phyloP scores from a whole-genome alignment of 92 coral and sea anemone species.

The Pocillopora grandis region DNA sequence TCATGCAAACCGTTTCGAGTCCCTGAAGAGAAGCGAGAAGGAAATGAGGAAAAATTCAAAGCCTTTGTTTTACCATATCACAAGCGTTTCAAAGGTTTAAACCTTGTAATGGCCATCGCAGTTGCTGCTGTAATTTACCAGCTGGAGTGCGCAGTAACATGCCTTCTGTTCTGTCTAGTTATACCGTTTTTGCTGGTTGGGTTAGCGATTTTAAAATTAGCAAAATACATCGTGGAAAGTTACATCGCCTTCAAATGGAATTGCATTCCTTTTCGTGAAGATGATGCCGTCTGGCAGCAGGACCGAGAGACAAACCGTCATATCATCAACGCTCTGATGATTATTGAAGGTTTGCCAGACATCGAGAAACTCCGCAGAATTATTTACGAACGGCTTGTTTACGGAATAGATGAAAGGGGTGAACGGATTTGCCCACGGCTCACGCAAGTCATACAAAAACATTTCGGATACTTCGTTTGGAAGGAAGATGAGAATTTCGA shows the following conservation, averaged over 20 bases:
- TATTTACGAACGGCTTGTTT: slow-evolving; percentile 79
- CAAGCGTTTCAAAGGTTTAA: slow-evolving; percentile 20
- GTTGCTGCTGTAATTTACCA: slow-evolving; percentile 24
- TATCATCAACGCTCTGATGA: slow-evolving; percentile 84
- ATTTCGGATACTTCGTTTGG: slow-evolving; percentile 86
- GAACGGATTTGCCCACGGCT: slow-evolving; percentile 83
- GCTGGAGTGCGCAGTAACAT: slow-evolving; percentile 47
- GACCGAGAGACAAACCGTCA: slow-evolving; percentile 91
- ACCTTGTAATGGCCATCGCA: slow-evolving; percentile 18
- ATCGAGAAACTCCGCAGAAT: slow-evolving; percentile 66
- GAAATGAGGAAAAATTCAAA: background rate
- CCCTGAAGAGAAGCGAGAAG: background rate
- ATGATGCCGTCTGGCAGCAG: slow-evolving; percentile 99
- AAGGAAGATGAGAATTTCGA: slow-evolving; percentile 77
- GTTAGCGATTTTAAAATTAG: slow-evolving; percentile 54
- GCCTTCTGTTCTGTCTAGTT: slow-evolving; percentile 43
- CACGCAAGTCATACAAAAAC: slow-evolving; percentile 71
- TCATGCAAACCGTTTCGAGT: background rate
- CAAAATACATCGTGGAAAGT: slow-evolving; percentile 42
- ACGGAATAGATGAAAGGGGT: slow-evolving; percentile 71
- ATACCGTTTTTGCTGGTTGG: slow-evolving; percentile 64
- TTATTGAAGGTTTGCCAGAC: slow-evolving; percentile 82
- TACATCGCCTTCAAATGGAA: slow-evolving; percentile 61
- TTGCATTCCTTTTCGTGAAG: slow-evolving; percentile 75
- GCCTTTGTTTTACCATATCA: slow-evolving; percentile 25